These are phyloP conservation scores for Crioceris asparagi DNA, from an alignment of 2,888 invertebrate genomes.

Conservation along the genomic window DNA sequence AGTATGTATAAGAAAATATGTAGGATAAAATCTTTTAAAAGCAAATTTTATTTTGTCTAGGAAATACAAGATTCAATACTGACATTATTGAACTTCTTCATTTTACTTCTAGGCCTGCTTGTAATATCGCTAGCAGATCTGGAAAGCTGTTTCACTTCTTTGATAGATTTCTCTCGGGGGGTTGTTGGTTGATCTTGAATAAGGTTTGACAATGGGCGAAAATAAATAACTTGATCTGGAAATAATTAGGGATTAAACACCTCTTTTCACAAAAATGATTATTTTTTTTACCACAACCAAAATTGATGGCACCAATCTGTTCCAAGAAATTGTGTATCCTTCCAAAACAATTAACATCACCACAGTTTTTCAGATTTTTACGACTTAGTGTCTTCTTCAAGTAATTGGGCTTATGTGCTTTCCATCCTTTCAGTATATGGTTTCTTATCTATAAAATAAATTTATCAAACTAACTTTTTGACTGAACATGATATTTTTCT, in stretches of 20 bases:
- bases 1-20: too few species aligned
- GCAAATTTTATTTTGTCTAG: not conserved
- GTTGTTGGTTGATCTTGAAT: conserved; percentile 17
- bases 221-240: conserved; percentile 33
- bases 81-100: conserved; percentile 46
- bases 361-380: conserved; percentile 47
- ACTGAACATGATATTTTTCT: conserved; percentile 1
- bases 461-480: not conserved
- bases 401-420: conserved; percentile 42
- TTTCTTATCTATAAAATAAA: conserved; percentile 40
- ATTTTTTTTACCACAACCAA: conserved; percentile 45
- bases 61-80: conserved; percentile 6
- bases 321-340: conserved; percentile 50
- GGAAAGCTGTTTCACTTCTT: conserved; percentile 8
- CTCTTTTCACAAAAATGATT: not conserved
- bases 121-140: conserved; percentile 14
- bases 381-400: conserved; percentile 48
- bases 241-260: conserved; percentile 8
- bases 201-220: conserved; percentile 30
- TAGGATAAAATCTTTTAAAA: too few species aligned
- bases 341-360: conserved; percentile 51
- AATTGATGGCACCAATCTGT: conserved; percentile 53
- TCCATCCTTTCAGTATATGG: conserved; percentile 47
- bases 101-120: conserved; percentile 40
- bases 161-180: conserved; percentile 22